A percentile compares a stretch with the other conserved stretches of the same genome.
phyloP scores from a whole-genome alignment of 2,113 vertebrate species.

The Erythrolamprus reginae region DNA sequence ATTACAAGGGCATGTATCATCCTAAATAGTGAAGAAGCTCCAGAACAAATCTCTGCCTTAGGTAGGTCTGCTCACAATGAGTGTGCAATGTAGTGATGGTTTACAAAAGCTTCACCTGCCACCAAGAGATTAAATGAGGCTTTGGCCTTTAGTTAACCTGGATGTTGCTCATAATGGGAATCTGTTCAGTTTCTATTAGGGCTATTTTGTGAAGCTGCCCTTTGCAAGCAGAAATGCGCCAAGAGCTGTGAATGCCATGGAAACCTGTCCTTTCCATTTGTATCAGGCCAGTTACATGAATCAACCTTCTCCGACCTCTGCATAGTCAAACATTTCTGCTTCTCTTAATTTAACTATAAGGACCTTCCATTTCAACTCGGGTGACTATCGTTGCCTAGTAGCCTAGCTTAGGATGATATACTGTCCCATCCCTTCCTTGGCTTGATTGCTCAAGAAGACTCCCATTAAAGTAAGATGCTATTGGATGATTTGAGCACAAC shows the following conservation, averaged over 20 bases:
- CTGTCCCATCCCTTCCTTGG: neutral
- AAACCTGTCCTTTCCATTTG: neutral
- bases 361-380: neutral
- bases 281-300: neutral
- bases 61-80: neutral
- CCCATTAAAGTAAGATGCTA: neutral
- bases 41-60: neutral
- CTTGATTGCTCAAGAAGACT: neutral
- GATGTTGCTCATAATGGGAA: neutral
- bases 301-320: neutral
- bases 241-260: neutral
- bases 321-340: neutral
- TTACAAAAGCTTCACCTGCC: neutral
- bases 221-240: neutral
- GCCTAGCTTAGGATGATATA: neutral
- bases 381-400: neutral
- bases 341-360: neutral
- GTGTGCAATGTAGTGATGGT: accelerated
- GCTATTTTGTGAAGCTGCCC: neutral
- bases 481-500: neutral
- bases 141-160: constrained; percentile 15
- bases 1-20: neutral
- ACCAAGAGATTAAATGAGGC: neutral
- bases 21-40: neutral
- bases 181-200: neutral